These are phyloP conservation scores for Icerya purchasi DNA, from an alignment of 2,888 invertebrate genomes.

Conservation along the genomic window DNA sequence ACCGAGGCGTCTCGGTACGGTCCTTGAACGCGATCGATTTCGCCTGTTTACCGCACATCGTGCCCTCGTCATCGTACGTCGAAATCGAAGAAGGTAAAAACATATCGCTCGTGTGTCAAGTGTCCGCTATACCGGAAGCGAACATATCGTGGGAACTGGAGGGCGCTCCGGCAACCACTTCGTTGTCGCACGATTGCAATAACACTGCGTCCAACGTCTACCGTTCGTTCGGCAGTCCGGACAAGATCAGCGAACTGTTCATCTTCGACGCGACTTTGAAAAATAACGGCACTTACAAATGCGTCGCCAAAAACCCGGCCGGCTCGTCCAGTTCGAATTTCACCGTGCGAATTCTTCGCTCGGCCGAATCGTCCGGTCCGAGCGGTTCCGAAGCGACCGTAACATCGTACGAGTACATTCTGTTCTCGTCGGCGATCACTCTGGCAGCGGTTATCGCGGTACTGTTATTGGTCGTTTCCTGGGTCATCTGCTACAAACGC, in stretches of 20 bases:
- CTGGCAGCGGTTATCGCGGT: conserved; percentile 2
- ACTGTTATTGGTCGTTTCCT: conserved; percentile 1
- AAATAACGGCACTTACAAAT: conserved; percentile 68
- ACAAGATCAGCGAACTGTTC: conserved; percentile 55
- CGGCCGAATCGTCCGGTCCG: not conserved
- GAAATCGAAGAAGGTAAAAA: conserved; percentile 60
- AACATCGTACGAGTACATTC: conserved; percentile 2
- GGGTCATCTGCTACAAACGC: not conserved
- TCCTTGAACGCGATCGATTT: conserved; percentile 44
- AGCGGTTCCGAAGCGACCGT: not conserved
- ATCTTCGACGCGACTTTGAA: conserved; percentile 53
- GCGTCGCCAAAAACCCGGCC: conserved; percentile 70
- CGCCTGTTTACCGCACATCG: conserved; percentile 58
- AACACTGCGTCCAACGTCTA: not conserved
- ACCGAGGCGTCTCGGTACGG: conserved; percentile 44
- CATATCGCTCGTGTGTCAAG: conserved; percentile 56
- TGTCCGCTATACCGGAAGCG: conserved; percentile 60
- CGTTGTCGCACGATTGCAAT: not conserved
- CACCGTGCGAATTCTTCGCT: conserved; percentile 44
- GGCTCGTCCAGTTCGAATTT: conserved; percentile 60
- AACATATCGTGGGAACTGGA: conserved; percentile 66
- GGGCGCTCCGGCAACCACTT: conserved; percentile 38
- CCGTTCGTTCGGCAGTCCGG: conserved; percentile 39
- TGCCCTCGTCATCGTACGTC: conserved; percentile 46
- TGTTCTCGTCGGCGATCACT: conserved; percentile 10